These are phyloP conservation scores for Rhingia campestris DNA, from an alignment of 2,888 invertebrate genomes.

Conservation along the genomic window DNA sequence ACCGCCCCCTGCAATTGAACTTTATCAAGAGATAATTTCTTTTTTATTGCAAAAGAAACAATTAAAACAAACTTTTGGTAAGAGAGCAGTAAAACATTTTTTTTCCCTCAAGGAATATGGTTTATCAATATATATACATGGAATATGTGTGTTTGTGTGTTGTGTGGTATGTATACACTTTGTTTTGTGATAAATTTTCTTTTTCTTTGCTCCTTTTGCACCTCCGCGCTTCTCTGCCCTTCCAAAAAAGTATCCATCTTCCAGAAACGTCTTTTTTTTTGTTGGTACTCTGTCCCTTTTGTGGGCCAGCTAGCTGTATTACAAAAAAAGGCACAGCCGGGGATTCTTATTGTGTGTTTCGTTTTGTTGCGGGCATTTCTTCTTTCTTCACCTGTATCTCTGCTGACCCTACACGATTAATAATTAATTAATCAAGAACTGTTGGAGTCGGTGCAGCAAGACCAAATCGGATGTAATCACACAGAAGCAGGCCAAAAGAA, in stretches of 20 bases:
- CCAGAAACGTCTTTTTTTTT: conserved; percentile 4
- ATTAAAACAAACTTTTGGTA: conserved; percentile 49
- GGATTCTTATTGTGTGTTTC: not conserved
- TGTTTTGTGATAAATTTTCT: conserved; percentile 67
- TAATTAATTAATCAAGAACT: conserved; percentile 15
- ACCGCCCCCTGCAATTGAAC: not conserved
- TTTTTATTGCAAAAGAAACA: not conserved
- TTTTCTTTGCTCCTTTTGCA: conserved; percentile 28
- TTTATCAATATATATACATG: conserved; percentile 13
- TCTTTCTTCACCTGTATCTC: conserved; percentile 12
- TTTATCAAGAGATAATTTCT: conserved; percentile 9
- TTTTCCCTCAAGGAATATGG: not conserved
- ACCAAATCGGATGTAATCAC: not conserved
- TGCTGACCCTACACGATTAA: conserved; percentile 1
- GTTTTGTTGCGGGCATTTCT: not conserved
- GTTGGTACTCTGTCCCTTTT: conserved; percentile 19
- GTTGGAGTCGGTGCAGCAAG: not conserved
- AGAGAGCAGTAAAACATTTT: conserved; percentile 17
- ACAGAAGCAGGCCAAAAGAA: not conserved
- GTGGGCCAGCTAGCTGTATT: conserved; percentile 6
- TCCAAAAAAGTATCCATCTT: conserved; percentile 6
- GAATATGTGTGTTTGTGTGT: not conserved
- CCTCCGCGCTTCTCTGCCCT: conserved; percentile 9
- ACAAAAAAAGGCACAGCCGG: not conserved
- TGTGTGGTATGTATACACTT: conserved; percentile 60